Evolutionary conservation across 2,113 vertebrate genomes (phyloP), one percentile per base, ranked within the genome.

Genomic region (Pipa parva): DNA sequence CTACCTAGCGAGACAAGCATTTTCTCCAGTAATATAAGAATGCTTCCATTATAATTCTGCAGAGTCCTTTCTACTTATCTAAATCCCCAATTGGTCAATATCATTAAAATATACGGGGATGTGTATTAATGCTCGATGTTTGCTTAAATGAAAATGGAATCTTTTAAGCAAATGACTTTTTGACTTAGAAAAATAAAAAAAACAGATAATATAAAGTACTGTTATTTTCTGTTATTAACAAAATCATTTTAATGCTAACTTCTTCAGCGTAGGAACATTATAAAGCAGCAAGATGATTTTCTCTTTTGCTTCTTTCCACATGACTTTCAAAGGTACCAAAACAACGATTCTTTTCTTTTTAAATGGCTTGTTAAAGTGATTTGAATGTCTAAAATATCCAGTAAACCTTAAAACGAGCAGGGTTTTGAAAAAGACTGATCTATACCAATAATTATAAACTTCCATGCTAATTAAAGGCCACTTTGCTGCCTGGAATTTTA

Each of bases 51-150:
- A 58, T 22, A 22, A 18, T n/a, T n/a, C 31, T 12, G 55, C 31
- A 55, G 52, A 55, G 26, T 55, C 26, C 9, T 49, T 49, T 20
- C 46, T 49, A 22, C 46, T 49, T 49, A 49, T n/a, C 15, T 26
- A 26, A 29, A 58, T 58, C 55, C 55, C 31, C 55, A 36, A 29
- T 20, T 36, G 55, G 55, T 58, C 31, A n/a, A 58, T 37, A 58
- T 58, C 20, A 58, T 36, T 58, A 36, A 36, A 33, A 5, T 58
- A 13, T 37, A 58, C 22, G 55, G 55, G 20, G 18, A 20, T 13
- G 11, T 22, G 31, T 22, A 58, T 28, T 31, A 56, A 33, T 58
- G n/a, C 28, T 36, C 13, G 1, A 18, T 3, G 15, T 55, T 28
- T 55, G 52, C 52, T 29, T 29, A 36, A 29, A 58, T 20, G 28